These are phyloP conservation scores for Harpagifer antarcticus DNA, from an alignment of 2,797 vertebrate genomes.

Conservation along the genomic window DNA sequence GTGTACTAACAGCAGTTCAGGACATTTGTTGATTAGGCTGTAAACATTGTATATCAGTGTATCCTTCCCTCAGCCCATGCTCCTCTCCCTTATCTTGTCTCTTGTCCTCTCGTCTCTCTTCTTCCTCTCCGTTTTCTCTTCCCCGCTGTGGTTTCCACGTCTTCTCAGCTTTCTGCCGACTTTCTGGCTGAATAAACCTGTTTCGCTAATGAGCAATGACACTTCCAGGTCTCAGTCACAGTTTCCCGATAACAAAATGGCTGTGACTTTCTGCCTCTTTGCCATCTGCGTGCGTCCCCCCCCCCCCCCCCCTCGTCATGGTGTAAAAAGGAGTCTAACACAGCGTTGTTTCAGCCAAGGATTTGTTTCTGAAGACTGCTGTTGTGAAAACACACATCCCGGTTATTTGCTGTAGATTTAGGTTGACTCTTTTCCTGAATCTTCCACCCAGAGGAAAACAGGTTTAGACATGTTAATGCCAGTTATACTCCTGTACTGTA, in stretches of 20 bases:
- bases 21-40: conserved; percentile 35
- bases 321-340: conserved; percentile 33
- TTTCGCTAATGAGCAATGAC: conserved; percentile 77
- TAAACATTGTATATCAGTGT: conserved; percentile 45
- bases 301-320: conserved; percentile 17
- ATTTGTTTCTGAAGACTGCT: conserved; percentile 61
- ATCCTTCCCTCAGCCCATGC: conserved; percentile 31
- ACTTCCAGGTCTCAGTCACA: conserved; percentile 77
- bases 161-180: conserved; percentile 34
- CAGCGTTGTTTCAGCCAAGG: conserved; percentile 19
- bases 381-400: conserved; percentile 32
- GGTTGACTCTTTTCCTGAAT: conserved; percentile 29
- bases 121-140: conserved; percentile 27
- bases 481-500: conserved; percentile 18
- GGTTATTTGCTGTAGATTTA: conserved; percentile 49
- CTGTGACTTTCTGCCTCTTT: conserved; percentile 62
- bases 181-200: conserved; percentile 75
- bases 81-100: conserved; percentile 45
- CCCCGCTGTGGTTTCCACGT: conserved; percentile 14
- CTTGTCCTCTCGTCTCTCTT: conserved; percentile 17
- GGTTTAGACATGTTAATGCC: conserved; percentile 28
- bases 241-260: conserved; percentile 61
- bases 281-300: conserved; percentile 62
- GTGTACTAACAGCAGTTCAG: conserved; percentile 27
- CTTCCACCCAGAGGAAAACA: conserved; percentile 25